A percentile compares a stretch with the other conserved stretches of the same genome.
Evolutionary conservation across 30 jellyfish, hydroid and myxozoan species (phyloP).

Genomic region (Morbakka virulenta): DNA sequence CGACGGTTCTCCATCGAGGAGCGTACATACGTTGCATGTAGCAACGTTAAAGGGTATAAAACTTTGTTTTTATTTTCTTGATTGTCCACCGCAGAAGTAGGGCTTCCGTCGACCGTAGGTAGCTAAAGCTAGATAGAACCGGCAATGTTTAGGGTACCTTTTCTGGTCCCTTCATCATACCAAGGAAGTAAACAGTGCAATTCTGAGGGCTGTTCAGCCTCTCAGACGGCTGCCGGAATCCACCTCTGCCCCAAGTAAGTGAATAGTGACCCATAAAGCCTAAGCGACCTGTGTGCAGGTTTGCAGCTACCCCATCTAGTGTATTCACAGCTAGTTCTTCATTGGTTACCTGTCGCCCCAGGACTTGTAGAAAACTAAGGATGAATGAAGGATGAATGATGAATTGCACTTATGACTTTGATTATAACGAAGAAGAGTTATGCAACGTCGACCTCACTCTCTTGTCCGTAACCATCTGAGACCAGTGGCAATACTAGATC

Average conservation of each 20-base stretch:
- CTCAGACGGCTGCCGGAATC: not conserved
- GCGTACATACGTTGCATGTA: not conserved
- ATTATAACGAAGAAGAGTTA: too few relatives aligned
- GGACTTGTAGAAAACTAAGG: too few relatives aligned
- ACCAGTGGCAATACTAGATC: too few relatives aligned
- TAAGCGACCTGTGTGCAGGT: not conserved
- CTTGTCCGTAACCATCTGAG: too few relatives aligned
- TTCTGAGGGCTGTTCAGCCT: not conserved
- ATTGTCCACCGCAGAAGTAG: too few relatives aligned
- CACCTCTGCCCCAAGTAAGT: not conserved
- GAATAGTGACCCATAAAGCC: not conserved
- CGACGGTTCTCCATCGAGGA: not conserved
- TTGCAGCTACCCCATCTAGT: not conserved
- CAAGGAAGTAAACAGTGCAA: not conserved
- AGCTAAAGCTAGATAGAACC: not conserved
- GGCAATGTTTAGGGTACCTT: constrained; percentile 22
- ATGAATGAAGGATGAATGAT: not conserved
- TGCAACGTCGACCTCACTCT: too few relatives aligned
- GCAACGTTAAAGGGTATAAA: too few relatives aligned
- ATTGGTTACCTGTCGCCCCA: not conserved
- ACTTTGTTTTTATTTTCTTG: too few relatives aligned
- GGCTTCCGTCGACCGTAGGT: not conserved
- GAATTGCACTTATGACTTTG: too few relatives aligned
- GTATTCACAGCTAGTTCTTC: not conserved
- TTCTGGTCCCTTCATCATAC: constrained; percentile 12